phyloP scores from a whole-genome alignment of 2,888 invertebrate genomes.

The Calliopum simillimum region DNA sequence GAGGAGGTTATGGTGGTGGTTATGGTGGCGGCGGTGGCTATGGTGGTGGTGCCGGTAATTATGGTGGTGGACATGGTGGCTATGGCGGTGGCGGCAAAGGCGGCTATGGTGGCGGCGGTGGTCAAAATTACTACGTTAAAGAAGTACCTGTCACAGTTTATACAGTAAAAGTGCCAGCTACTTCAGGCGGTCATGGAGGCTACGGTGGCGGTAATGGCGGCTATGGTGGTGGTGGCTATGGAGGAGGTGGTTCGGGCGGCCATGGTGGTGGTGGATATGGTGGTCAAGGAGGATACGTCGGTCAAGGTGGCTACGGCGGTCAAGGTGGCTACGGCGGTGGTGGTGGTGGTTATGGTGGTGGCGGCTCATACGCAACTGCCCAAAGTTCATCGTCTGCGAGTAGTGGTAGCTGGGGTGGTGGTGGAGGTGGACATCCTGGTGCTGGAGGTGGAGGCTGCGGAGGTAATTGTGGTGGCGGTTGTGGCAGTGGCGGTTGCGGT shows the following conservation, averaged over 20 bases:
- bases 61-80: constrained; percentile 24
- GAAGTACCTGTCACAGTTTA: constrained; percentile 7
- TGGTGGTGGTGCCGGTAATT: constrained; percentile 4
- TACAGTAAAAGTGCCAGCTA: neutral
- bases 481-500: constrained; percentile 21
- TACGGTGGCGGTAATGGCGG: constrained; percentile 14
- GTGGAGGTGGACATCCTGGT: neutral
- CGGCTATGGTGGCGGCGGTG: constrained; percentile 11
- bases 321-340: constrained; percentile 11
- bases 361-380: constrained; percentile 5
- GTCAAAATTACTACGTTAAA: constrained; percentile 1
- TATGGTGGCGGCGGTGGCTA: constrained; percentile 21
- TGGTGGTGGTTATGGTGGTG: constrained; percentile 19
- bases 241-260: constrained; percentile 1
- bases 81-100: neutral
- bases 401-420: neutral
- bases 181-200: constrained; percentile 14
- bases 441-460: constrained; percentile 17
- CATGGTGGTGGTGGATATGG: neutral
- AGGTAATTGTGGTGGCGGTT: constrained; percentile 14
- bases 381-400: neutral
- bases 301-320: constrained; percentile 27
- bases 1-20: constrained; percentile 14
- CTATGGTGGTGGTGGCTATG: constrained; percentile 8
- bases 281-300: constrained; percentile 20